phyloP scores from a whole-genome alignment of 2,113 vertebrate genomes.

The Eonycteris spelaea region DNA sequence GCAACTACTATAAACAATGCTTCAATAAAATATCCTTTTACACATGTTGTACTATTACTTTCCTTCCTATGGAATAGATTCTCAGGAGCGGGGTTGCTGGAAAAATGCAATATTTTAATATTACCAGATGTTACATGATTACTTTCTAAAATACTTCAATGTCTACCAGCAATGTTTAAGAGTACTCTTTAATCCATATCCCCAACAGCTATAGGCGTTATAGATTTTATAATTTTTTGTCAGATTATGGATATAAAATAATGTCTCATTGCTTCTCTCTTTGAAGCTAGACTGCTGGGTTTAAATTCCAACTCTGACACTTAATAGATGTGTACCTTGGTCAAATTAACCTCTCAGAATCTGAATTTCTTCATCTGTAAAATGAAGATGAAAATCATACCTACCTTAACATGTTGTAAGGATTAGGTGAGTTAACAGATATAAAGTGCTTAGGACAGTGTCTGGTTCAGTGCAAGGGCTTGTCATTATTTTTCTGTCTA shows the following conservation, averaged over 20 bases:
- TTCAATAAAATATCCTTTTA: neutral
- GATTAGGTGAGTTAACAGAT: neutral
- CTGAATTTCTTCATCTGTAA: conserved; percentile 5
- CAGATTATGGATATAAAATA: neutral
- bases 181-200: neutral
- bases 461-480: neutral
- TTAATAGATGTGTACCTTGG: neutral
- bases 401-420: neutral
- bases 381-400: neutral
- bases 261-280: neutral
- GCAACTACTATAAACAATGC: neutral
- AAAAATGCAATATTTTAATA: conserved; percentile 4
- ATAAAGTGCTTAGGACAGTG: neutral
- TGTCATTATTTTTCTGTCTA: neutral
- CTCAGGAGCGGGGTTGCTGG: neutral
- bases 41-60: neutral
- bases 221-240: neutral
- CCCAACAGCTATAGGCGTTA: neutral
- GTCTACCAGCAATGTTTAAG: neutral
- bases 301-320: neutral
- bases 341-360: neutral
- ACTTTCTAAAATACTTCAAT: neutral
- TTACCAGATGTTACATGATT: neutral
- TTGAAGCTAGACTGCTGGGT: neutral
- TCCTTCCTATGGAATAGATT: neutral